phyloP scores from a whole-genome alignment of 2,888 invertebrate species.

The Hoplodrina ambigua region DNA sequence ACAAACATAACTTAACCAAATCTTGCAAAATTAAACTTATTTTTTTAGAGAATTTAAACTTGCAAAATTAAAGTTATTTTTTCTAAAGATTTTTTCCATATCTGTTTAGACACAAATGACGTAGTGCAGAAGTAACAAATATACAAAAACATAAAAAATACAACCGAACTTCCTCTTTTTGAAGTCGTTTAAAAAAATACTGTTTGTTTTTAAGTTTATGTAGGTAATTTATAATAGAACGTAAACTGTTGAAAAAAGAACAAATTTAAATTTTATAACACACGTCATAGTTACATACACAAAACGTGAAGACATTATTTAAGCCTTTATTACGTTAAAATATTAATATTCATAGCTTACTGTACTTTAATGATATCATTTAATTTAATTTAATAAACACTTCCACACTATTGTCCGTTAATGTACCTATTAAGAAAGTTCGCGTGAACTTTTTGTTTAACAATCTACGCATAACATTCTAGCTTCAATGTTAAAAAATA shows the following conservation, averaged over 20 bases:
- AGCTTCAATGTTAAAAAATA: neutral
- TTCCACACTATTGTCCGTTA: constrained; percentile 24
- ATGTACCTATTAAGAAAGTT: neutral
- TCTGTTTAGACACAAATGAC: no score
- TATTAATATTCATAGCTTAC: constrained; percentile 43
- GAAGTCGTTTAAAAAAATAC: neutral
- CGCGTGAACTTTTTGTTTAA: neutral
- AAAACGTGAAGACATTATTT: constrained; percentile 16
- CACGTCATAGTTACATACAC: neutral
- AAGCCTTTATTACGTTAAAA: constrained; percentile 25
- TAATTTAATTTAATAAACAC: constrained; percentile 30
- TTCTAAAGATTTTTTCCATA: no score
- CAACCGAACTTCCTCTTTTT: no score
- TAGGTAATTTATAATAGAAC: neutral
- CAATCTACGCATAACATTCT: neutral
- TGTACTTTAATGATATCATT: constrained; percentile 39
- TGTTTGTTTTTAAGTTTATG: no score
- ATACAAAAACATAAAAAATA: no score
- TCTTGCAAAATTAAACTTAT: no score
- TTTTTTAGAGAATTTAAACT: no score
- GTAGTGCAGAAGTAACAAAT: no score
- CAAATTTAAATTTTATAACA: neutral
- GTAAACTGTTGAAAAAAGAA: neutral
- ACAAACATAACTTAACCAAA: no score
- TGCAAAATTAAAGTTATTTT: no score